Evolutionary conservation across 2,113 vertebrate species (phyloP).

Genomic region (Peromyscus californicus): DNA sequence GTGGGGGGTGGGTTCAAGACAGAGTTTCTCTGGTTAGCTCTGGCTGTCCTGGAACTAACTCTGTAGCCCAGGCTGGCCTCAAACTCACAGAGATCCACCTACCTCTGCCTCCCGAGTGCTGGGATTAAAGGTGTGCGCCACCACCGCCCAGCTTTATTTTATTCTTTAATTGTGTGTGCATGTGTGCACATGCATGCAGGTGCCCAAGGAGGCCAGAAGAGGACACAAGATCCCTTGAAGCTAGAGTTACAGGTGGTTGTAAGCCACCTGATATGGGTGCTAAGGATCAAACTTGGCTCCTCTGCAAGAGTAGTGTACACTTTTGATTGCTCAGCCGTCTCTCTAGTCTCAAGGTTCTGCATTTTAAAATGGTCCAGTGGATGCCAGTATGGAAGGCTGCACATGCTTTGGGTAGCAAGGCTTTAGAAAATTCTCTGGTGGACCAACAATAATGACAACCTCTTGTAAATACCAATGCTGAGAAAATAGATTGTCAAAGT

Average conservation of each 20-base stretch:
- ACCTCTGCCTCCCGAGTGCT: too few relatives aligned
- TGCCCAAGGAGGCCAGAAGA: background rate
- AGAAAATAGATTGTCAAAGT: conserved; percentile 53
- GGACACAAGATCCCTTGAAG: too few relatives aligned
- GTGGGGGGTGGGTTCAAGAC: too few relatives aligned
- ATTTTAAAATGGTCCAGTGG: conserved; percentile 25
- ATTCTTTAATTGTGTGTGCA: background rate
- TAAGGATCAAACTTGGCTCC: background rate
- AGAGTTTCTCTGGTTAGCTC: too few relatives aligned
- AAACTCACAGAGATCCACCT: too few relatives aligned
- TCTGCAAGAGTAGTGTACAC: background rate
- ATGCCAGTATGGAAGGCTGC: background rate
- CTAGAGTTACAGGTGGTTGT: background rate
- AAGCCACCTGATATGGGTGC: background rate
- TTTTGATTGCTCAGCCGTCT: background rate
- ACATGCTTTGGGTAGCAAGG: conserved; percentile 47
- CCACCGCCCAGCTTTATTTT: background rate
- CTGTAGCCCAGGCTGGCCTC: too few relatives aligned
- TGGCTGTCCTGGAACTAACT: too few relatives aligned
- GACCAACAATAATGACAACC: conserved; percentile 13
- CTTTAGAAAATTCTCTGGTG: conserved; percentile 52
- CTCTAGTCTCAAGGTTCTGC: background rate
- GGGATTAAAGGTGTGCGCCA: too few relatives aligned
- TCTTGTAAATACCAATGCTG: conserved; percentile 56
- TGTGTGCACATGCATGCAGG: background rate